Percentiles rank a stretch among this genome's conserved stretches.
These are phyloP conservation scores for Autographa gamma DNA, from an alignment of 2,888 invertebrate genomes.

Conservation along the genomic window DNA sequence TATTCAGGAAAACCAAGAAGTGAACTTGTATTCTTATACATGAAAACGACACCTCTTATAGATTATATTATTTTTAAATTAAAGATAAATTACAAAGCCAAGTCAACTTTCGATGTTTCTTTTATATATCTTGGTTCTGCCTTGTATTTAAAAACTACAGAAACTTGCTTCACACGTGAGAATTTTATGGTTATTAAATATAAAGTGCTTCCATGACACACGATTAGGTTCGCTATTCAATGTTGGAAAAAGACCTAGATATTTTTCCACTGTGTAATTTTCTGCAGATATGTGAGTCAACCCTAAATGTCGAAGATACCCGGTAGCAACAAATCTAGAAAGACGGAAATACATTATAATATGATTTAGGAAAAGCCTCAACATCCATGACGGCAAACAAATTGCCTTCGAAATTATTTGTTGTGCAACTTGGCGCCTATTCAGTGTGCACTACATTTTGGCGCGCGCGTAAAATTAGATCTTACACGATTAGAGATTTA, in stretches of 20 bases:
- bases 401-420: constrained; percentile 40
- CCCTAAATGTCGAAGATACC: constrained; percentile 36
- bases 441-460: constrained; percentile 36
- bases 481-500: not conserved
- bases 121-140: too few species aligned
- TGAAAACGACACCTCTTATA: not conserved
- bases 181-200: too few species aligned
- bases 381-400: constrained; percentile 26
- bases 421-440: constrained; percentile 37
- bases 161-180: too few species aligned
- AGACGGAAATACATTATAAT: constrained; percentile 49
- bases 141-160: too few species aligned
- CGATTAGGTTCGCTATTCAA: too few species aligned
- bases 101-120: too few species aligned
- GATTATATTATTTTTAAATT: too few species aligned
- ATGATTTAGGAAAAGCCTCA: constrained; percentile 55
- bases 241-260: too few species aligned
- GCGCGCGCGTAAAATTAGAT: not conserved
- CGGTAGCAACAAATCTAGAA: constrained; percentile 35
- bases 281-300: too few species aligned
- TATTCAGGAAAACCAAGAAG: not conserved
- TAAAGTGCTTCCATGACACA: too few species aligned
- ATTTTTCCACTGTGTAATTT: too few species aligned
- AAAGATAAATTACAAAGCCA: too few species aligned
- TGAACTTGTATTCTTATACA: not conserved